These are phyloP conservation scores for Colletes latitarsis DNA, from an alignment of 1,140 invertebrate genomes.

Conservation along the genomic window DNA sequence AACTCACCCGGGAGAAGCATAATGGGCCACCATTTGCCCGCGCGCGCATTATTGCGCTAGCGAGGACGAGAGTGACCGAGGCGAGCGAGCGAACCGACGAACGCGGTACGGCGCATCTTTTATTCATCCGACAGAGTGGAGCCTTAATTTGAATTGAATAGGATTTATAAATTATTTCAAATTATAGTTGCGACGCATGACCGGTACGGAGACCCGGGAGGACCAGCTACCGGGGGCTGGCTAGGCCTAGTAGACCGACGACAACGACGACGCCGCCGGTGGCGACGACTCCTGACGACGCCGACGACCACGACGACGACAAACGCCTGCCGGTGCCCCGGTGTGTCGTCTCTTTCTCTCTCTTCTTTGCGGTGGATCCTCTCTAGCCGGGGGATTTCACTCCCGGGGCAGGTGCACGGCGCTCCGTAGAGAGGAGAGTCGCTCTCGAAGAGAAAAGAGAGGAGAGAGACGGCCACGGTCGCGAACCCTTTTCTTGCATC, in stretches of 20 bases:
- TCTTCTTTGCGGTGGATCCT: background rate
- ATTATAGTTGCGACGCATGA: constrained; percentile 80
- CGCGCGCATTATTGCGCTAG: constrained; percentile 69
- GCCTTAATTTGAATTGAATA: constrained; percentile 81
- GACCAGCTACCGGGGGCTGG: constrained; percentile 31
- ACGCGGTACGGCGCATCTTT: constrained; percentile 72
- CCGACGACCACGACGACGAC: constrained; percentile 31
- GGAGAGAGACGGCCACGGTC: constrained; percentile 6
- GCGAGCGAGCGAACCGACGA: constrained; percentile 9
- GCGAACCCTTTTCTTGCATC: constrained; percentile 57
- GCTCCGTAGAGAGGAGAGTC: background rate
- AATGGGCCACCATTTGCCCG: constrained; percentile 70
- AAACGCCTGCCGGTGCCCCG: constrained; percentile 23
- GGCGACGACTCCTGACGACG: constrained; percentile 51
- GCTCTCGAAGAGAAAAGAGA: background rate
- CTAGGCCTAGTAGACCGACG: constrained; percentile 21
- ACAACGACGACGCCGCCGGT: constrained; percentile 57
- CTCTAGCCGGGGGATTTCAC: constrained; percentile 22
- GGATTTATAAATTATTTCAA: constrained; percentile 82
- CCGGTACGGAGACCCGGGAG: constrained; percentile 58
- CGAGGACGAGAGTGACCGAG: constrained; percentile 30
- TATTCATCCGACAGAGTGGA: constrained; percentile 81
- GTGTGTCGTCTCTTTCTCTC: background rate
- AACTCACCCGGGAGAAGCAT: constrained; percentile 51
- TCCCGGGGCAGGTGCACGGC: constrained; percentile 56